Percentiles rank a stretch among this genome's conserved stretches.
Evolutionary conservation across 2,113 vertebrate genomes (phyloP).

Genomic region (Brachypteracias leptosomus): DNA sequence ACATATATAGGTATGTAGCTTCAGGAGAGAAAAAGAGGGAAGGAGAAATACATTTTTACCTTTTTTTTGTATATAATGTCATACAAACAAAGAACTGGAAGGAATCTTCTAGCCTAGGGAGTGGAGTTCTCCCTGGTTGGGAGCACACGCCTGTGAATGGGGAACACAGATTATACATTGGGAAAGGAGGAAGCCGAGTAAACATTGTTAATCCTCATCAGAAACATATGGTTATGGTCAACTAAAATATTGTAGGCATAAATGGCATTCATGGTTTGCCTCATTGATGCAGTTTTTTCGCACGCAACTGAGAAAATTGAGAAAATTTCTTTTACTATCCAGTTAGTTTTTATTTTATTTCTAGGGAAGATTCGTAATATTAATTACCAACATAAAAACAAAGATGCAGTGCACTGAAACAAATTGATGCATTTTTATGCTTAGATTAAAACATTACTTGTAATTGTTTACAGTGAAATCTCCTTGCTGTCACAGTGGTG

Average conservation of each 20-base stretch:
- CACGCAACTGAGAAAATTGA: not conserved
- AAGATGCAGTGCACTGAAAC: constrained; percentile 19
- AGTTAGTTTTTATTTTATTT: constrained; percentile 56
- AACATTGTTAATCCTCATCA: not conserved
- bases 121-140: not conserved
- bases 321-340: constrained; percentile 19
- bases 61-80: accelerated
- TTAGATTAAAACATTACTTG: constrained; percentile 45
- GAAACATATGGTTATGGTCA: not conserved
- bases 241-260: not conserved
- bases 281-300: not conserved
- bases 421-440: not conserved
- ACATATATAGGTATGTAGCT: accelerated
- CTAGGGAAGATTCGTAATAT: constrained; percentile 9
- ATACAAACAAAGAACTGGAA: not conserved
- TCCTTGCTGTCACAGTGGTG: constrained; percentile 18
- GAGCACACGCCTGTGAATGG: not conserved
- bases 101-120: accelerated
- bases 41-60: not conserved
- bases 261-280: not conserved
- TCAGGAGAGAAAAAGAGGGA: not conserved
- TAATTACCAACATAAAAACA: constrained; percentile 45
- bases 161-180: not conserved
- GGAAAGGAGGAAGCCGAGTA: not conserved
- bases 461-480: constrained; percentile 55